Evolutionary conservation across 2,113 vertebrate genomes (phyloP), one percentile per base, ranked within the genome.

Genomic region (Vanacampus margaritifer): DNA sequence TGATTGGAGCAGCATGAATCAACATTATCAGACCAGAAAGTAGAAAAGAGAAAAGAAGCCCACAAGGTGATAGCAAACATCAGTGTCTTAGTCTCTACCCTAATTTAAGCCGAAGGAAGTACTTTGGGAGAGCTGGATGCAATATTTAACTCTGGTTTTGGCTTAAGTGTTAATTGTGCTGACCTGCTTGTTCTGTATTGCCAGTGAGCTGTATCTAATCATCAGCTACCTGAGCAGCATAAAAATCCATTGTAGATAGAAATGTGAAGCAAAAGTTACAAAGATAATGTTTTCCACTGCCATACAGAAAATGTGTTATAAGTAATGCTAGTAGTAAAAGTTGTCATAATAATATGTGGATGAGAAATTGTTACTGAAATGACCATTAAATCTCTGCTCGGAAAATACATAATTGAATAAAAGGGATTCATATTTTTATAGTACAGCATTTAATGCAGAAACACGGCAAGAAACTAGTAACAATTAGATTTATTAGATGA

Each of bases 21-120:
- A 72, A 73, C 79, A 86, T 83, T 76, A 83, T 82, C 79, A 74
- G 83, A 81, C 86, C 80, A 80, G 74, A 79, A 84, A 89, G 79
- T 78, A 80, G 79, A 74, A 58, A 48, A 68, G 66, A 84, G 79
- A 46, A 68, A 71, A 81, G 79, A 70, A 68, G 73, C 78, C 61
- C 69, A 69, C 77, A 79, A 69, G 74, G 65, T 79, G 73, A 68
- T 80, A 75, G 73, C 79, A 75, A 82, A 87, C 51, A 21, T 46
- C 64, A 75, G 70, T 76, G 51, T 81, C 58, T 69, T 71, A 65
- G 65, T 70, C 61, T 81, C 17, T 50, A 62, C 80, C 36, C 35
- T 58, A 82, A 74, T 65, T 69, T 69, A 63, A 51, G 60, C 65
- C 74, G 43, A 81, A 23, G 53, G 56, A 24, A 11, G 46, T 37